Conservation (phyloP, 92 coral and sea anemone species). For the Phenganax marumi region DNA sequence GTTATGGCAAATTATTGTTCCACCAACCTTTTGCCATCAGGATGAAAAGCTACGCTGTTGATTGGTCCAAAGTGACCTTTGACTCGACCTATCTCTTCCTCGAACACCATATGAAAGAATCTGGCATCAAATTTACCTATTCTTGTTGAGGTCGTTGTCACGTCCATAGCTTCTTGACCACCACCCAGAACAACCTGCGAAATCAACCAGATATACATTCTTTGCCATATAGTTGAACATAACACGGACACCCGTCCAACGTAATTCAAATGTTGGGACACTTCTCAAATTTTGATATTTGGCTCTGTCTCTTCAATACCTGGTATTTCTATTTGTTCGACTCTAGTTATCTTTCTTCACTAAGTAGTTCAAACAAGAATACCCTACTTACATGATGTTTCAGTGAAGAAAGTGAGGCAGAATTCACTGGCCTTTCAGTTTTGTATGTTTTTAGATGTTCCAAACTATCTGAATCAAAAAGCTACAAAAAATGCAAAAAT, state of each 20-base stretch:
- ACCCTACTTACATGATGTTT: conserved; percentile 84
- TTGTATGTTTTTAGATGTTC: conserved; percentile 89
- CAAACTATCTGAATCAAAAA: conserved; percentile 90
- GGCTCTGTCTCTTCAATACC: too few species aligned
- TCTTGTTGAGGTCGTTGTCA: conserved; percentile 92
- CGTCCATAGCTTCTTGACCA: conserved; percentile 99
- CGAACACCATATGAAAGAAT: conserved; percentile 87
- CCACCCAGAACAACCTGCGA: conserved; percentile 85
- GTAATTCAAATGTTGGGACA: too few species aligned
- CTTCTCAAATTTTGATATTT: too few species aligned
- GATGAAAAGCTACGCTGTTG: conserved; percentile 92
- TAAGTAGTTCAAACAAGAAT: neutral
- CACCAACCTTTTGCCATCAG: conserved; percentile 93
- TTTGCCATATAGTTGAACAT: too few species aligned
- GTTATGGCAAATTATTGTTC: neutral
- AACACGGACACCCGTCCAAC: too few species aligned
- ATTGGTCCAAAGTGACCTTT: conserved; percentile 99
- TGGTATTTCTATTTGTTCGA: too few species aligned
- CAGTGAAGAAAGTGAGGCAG: conserved; percentile 86
- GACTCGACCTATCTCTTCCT: conserved; percentile 95
- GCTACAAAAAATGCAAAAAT: conserved; percentile 48
- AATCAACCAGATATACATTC: too few species aligned
- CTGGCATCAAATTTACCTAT: conserved; percentile 97
- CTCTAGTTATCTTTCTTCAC: too few species aligned
- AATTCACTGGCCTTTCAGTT: conserved; percentile 96